Evolutionary conservation across 37 sponge, comb jelly and placozoan genomes (phyloP).

Genomic region (Mnemiopsis leidyi): DNA sequence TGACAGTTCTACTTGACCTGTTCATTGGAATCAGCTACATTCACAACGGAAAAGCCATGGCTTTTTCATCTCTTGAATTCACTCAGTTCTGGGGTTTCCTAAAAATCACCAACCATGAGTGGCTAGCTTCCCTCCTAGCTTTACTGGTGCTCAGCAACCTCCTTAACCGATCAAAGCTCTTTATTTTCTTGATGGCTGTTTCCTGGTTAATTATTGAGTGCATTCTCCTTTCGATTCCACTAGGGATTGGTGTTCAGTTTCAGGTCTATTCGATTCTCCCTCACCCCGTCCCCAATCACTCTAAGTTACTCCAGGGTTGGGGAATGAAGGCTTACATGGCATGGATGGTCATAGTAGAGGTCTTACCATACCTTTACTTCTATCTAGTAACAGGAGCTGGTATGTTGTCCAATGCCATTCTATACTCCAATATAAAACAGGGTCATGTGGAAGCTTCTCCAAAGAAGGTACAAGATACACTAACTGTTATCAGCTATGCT

Average conservation of each 20-base stretch:
- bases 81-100: constrained; percentile 40
- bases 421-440: neutral
- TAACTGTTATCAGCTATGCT: neutral
- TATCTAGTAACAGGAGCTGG: neutral
- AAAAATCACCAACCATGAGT: neutral
- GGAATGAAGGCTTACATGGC: neutral
- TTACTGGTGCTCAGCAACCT: neutral
- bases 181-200: neutral
- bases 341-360: neutral
- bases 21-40: neutral
- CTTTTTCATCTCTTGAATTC: neutral
- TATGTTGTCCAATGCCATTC: neutral
- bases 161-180: neutral
- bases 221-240: neutral
- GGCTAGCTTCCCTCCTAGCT: neutral
- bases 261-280: neutral
- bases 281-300: neutral
- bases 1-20: constrained; percentile 10
- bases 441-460: neutral
- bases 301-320: neutral
- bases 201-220: neutral
- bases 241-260: neutral
- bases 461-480: neutral
- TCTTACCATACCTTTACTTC: constrained; percentile 16
- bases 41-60: neutral